Conservation (phyloP, 37 sponge, comb jelly and placozoan species). For the Tethya wilhelma region DNA sequence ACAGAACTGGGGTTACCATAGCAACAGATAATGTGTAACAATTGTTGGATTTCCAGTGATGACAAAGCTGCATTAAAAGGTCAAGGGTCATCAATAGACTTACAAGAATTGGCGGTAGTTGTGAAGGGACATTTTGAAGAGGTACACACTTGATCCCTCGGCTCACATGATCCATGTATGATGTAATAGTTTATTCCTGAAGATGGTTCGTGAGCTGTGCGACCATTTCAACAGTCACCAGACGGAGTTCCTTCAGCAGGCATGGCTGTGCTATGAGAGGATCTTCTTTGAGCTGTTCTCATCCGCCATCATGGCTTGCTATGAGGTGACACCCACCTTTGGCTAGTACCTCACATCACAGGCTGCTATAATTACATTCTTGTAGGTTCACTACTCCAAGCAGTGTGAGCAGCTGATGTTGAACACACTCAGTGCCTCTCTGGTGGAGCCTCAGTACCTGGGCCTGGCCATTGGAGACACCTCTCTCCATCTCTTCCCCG, state of each 20-base stretch:
- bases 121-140: no score
- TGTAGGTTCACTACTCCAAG: background rate
- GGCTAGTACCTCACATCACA: no score
- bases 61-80: no score
- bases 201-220: slow-evolving; percentile 8
- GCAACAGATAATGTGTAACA: no score
- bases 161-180: no score
- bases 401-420: slow-evolving; percentile 12
- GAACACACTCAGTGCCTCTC: background rate
- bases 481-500: background rate
- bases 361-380: background rate
- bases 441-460: background rate
- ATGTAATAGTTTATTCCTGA: background rate
- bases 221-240: background rate
- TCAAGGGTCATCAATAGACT: no score
- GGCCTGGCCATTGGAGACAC: background rate
- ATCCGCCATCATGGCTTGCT: background rate
- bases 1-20: no score
- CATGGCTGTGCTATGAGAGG: slow-evolving; percentile 35
- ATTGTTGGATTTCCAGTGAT: no score
- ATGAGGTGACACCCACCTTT: slow-evolving; percentile 28
- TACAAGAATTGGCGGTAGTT: no score
- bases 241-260: slow-evolving; percentile 10
- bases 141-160: no score
- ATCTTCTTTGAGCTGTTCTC: slow-evolving; percentile 24